A percentile compares a stretch with the other conserved stretches of the same genome.
phyloP scores from a whole-genome alignment of 2,888 invertebrate genomes.

The Dastarcus helophoroides region DNA sequence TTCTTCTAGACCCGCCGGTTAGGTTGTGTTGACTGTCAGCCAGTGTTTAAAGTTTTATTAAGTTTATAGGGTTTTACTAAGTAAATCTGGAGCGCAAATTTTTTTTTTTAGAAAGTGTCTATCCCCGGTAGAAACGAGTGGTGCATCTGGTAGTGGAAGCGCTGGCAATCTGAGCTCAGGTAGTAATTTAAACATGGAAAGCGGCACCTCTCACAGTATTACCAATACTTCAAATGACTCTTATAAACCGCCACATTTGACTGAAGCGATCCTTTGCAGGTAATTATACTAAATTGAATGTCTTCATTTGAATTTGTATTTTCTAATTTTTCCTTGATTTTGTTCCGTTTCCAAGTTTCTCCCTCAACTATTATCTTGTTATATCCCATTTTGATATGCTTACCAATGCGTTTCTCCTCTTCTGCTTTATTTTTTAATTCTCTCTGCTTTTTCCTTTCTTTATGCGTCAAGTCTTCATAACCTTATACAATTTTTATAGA shows the following conservation, averaged over 20 bases:
- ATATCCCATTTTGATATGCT: too few relatives aligned
- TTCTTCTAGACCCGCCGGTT: too few relatives aligned
- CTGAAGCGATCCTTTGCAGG: slow-evolving; percentile 47
- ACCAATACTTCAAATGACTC: slow-evolving; percentile 36
- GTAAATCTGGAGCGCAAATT: too few relatives aligned
- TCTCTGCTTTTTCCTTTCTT: too few relatives aligned
- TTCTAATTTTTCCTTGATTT: too few relatives aligned
- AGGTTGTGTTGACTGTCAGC: too few relatives aligned
- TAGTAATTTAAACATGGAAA: slow-evolving; percentile 46
- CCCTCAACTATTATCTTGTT: too few relatives aligned
- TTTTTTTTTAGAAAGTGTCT: slow-evolving; percentile 34
- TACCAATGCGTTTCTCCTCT: too few relatives aligned
- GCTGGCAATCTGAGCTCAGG: slow-evolving; percentile 48
- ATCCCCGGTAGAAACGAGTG: slow-evolving; percentile 43
- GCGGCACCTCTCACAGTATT: slow-evolving; percentile 40
- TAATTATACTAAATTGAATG: slow-evolving; percentile 24
- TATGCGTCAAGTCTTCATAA: too few relatives aligned
- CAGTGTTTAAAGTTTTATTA: too few relatives aligned
- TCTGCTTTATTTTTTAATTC: slow-evolving; percentile 1
- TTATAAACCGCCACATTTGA: slow-evolving; percentile 44
- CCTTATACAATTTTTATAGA: slow-evolving; percentile 37
- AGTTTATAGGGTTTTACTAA: too few relatives aligned
- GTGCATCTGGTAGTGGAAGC: slow-evolving; percentile 46
- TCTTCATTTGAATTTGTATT: background rate
- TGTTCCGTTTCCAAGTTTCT: too few relatives aligned